phyloP scores from a whole-genome alignment of 1,140 invertebrate genomes.

The Holotrichia oblita region DNA sequence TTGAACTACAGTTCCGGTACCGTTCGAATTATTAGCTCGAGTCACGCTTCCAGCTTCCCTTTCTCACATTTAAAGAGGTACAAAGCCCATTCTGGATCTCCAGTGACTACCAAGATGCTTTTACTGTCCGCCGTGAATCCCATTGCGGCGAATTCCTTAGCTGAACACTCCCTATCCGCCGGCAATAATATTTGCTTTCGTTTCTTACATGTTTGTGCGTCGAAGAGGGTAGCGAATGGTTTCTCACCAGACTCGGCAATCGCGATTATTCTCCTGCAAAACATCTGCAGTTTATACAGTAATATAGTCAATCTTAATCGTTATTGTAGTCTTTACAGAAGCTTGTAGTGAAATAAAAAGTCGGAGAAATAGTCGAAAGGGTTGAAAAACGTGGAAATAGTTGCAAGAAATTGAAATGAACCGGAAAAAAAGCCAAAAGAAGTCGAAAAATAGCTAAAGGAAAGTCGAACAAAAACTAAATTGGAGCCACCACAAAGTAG shows the following conservation, averaged over 20 bases:
- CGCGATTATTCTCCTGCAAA: slow-evolving; percentile 67
- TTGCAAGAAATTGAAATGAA: too few relatives aligned
- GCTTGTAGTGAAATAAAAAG: too few relatives aligned
- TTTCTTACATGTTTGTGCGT: slow-evolving; percentile 69
- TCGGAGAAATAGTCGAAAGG: too few relatives aligned
- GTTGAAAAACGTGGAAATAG: too few relatives aligned
- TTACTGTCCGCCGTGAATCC: slow-evolving; percentile 83
- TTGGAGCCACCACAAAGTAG: too few relatives aligned
- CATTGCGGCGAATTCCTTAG: slow-evolving; percentile 73
- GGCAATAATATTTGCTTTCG: slow-evolving; percentile 71
- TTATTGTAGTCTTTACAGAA: too few relatives aligned
- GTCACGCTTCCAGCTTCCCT: slow-evolving; percentile 80
- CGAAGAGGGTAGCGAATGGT: slow-evolving; percentile 72
- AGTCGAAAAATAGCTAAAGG: too few relatives aligned
- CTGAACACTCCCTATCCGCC: slow-evolving; percentile 53
- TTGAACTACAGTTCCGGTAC: slow-evolving; percentile 63
- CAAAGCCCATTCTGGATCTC: slow-evolving; percentile 81
- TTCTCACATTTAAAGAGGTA: slow-evolving; percentile 87
- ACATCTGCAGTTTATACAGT: too few relatives aligned
- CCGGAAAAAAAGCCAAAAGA: too few relatives aligned
- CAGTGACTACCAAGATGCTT: slow-evolving; percentile 79
- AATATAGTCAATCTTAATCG: too few relatives aligned
- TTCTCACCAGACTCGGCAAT: slow-evolving; percentile 65
- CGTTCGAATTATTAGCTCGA: slow-evolving; percentile 73
- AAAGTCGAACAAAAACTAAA: too few relatives aligned